phyloP scores from a whole-genome alignment of 1,140 invertebrate species.

The Megathymus violae region DNA sequence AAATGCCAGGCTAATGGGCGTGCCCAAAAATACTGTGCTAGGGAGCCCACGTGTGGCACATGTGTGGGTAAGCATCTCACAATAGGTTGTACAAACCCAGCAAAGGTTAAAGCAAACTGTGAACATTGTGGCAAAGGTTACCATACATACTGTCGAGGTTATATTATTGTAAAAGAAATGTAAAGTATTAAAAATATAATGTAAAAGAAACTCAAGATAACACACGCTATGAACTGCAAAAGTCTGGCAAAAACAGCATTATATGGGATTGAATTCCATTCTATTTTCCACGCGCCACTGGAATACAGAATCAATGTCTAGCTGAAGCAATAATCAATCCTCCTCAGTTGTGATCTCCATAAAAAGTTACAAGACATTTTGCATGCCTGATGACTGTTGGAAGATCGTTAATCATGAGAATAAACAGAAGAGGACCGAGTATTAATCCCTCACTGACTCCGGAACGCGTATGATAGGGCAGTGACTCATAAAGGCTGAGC shows the following conservation, averaged over 20 bases:
- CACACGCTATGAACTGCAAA: too few relatives aligned
- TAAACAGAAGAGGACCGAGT: too few relatives aligned
- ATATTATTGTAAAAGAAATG: too few relatives aligned
- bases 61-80: neutral
- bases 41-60: neutral
- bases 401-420: too few relatives aligned
- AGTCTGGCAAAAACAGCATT: too few relatives aligned
- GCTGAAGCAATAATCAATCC: neutral
- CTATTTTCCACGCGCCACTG: neutral
- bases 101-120: neutral
- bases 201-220: too few relatives aligned
- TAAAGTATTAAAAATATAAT: too few relatives aligned
- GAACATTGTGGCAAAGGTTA: neutral
- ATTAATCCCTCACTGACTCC: slow-evolving; percentile 35
- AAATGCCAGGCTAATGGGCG: neutral
- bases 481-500: slow-evolving; percentile 27
- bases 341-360: neutral
- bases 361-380: slow-evolving; percentile 4
- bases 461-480: slow-evolving; percentile 32
- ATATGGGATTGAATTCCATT: too few relatives aligned
- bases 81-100: neutral
- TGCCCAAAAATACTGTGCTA: slow-evolving; percentile 3
- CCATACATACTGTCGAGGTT: too few relatives aligned
- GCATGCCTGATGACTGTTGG: too few relatives aligned
- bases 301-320: slow-evolving; percentile 2